Evolutionary conservation across 1,140 invertebrate species (phyloP), one percentile per base, ranked within the genome.

Genomic region (Cataglyphis hispanica): DNA sequence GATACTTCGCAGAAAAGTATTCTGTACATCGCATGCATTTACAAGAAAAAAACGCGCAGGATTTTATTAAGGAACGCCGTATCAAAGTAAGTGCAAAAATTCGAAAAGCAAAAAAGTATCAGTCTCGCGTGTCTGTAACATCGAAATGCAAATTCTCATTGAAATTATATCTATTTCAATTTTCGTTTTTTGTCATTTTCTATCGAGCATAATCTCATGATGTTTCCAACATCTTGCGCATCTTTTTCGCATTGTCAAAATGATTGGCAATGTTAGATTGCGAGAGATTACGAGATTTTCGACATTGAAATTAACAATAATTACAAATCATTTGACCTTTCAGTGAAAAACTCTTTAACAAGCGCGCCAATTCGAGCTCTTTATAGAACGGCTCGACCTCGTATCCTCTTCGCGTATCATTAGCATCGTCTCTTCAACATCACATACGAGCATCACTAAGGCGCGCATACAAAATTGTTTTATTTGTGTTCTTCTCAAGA

Each of bases 291-390:
- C 80, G 77, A 89, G 69, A 74, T 80, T 85, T 86, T 87, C 83
- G 66, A 72, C 16, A 19, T 40, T 84, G 56, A 89, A 60, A 78
- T 69, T 87, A 25, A 83, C 50, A 63, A 83, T 91, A 91, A 91
- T 89, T 91, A 91, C 76, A 76, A 87, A 86, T 76, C 63, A 80
- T 58, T 87, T 86, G 76, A 84, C 64, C 25, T 89, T 85, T 84
- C 43, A 72, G 74, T 74, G 60, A 58, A 74, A 56, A 37, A 37
- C 67, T 69, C 76, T 88, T 56, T 83, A 80, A 86, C 84, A 63
- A 77, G 69, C 10, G 69, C 50, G 53, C 19, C 67, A 81, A 87
- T 89, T 89, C 50, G 64, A 80, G 80, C 74, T 83, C 70, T 84
- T 67, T 27, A 22, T 50, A 80, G 66, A 84, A 75, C 63, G 56